These are phyloP conservation scores for Tipula lateralis DNA, from an alignment of 2,888 invertebrate genomes.

Conservation along the genomic window DNA sequence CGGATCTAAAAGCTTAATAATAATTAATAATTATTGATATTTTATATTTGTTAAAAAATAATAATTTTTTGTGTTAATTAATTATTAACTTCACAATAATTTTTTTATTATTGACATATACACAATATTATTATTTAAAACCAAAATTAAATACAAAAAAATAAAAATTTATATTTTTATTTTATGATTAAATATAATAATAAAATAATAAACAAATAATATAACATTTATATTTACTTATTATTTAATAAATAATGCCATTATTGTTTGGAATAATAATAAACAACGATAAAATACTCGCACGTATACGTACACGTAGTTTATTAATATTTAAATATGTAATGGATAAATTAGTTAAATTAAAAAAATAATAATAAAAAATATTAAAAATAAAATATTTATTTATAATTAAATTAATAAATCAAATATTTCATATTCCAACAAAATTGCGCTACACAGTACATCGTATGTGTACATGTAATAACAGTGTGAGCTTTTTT, in stretches of 20 bases:
- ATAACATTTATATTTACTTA: background rate
- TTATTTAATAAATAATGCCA: background rate
- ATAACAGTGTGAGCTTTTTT: background rate
- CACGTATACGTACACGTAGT: background rate
- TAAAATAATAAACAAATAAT: background rate
- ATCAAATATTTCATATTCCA: background rate
- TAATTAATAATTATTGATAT: too few relatives aligned
- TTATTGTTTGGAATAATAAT: background rate
- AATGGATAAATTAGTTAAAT: slow-evolving; percentile 20
- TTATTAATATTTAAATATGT: background rate
- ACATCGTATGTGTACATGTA: background rate
- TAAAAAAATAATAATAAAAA: background rate
- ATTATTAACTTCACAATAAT: too few relatives aligned
- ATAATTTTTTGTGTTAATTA: too few relatives aligned
- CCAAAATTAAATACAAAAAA: background rate
- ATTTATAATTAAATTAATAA: slow-evolving; percentile 24
- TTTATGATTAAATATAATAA: background rate
- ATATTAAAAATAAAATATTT: background rate
- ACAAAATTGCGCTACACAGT: background rate
- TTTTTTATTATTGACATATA: too few relatives aligned
- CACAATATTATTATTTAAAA: background rate
- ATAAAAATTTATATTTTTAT: background rate
- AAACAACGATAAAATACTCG: background rate
- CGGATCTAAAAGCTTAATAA: too few relatives aligned
- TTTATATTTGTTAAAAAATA: too few relatives aligned